Evolutionary conservation across 2,113 vertebrate genomes (phyloP), one percentile per base, ranked within the genome.

Genomic region (Epinephelus lanceolatus): DNA sequence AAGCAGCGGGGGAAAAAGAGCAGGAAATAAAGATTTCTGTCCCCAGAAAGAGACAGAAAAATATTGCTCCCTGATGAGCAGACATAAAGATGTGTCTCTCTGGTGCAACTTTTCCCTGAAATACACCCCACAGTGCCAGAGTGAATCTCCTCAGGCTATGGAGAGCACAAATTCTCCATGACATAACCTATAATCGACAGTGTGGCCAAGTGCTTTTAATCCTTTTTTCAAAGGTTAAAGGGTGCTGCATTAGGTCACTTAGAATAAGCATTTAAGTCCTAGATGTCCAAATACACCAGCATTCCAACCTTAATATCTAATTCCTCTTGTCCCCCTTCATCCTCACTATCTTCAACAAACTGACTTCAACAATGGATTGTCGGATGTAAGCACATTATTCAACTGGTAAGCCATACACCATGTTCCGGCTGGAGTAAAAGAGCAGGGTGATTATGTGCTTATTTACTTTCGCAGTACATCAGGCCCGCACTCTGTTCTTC

Each of bases 391-490:
- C 33, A 65, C 56, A 85, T 86, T 74, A 70, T 72, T 81, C 61
- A 76, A 21, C 71, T n/a, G 23, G 67, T 76, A 65, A 57, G 23
- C 60, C 52, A 15, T 57, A 78, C 78, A 55, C 65, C 15, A 62
- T 84, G 74, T 81, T 86, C 66, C 1, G 21, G 17, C 55, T 69
- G 45, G 33, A 68, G 80, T 42, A 59, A 63, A 66, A 84, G 73
- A 68, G 47, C 27, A 55, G n/a, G 45, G 77, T 60, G 61, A 83
- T 78, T 88, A 72, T 84, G 66, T 81, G 60, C 33, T 83, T 84
- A 73, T 82, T 87, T 87, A 80, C 62, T 67, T 67, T 62, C 4
- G 5, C 21, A 19, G 61, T 76, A 77, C 37, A 72, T 73, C 56
- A 80, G 33, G 27, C 55, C 25, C 60, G 25, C 1, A 1, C 42